phyloP scores from a whole-genome alignment of 2,113 vertebrate genomes.

The Macaca fascicularis region T2T-MFA8v1.1 NC_088375.1:3829001-3829500 shows the following conservation, averaged over 20 bases:
- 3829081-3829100: not conserved
- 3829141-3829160: not conserved
- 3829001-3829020: not conserved
- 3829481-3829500: not conserved
- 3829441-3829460: fast-evolving
- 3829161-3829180: not conserved
- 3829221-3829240: not conserved
- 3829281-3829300: not conserved
- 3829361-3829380: not conserved
- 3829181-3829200: not conserved
- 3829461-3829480: not conserved
- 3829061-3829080: not conserved
- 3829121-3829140: not conserved
- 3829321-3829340: not conserved
- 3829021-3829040: not conserved
- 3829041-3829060: fast-evolving
- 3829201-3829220: not conserved
- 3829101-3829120: no score
- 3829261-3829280: not conserved
- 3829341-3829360: not conserved
- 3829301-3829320: not conserved
- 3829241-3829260: no score
- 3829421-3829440: not conserved
- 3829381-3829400: not conserved
- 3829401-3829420: not conserved